These are phyloP conservation scores for Drosophila biarmipes DNA, from an alignment of 1,140 invertebrate species.

Conservation along the genomic window DNA sequence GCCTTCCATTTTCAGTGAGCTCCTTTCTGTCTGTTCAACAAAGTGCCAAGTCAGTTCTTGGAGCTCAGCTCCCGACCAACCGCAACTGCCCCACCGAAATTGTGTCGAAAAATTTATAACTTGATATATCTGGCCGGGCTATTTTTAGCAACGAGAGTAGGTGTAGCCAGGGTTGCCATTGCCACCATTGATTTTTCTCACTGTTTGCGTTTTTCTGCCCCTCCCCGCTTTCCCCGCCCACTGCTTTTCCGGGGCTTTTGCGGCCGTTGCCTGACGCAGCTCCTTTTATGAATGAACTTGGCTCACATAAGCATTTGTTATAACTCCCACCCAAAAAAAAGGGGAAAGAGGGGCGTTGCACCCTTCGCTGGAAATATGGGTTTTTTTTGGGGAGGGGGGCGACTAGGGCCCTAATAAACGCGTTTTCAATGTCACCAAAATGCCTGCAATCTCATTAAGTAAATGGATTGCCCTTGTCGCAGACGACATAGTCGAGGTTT, in stretches of 20 bases:
- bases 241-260: slow-evolving; percentile 27
- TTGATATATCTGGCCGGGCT: slow-evolving; percentile 35
- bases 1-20: slow-evolving; percentile 29
- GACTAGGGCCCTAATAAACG: slow-evolving; percentile 38
- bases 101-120: slow-evolving; percentile 43
- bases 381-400: background rate
- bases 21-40: slow-evolving; percentile 23
- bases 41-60: slow-evolving; percentile 53
- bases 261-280: slow-evolving; percentile 53
- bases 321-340: slow-evolving; percentile 17
- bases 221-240: slow-evolving; percentile 1
- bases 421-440: slow-evolving; percentile 68
- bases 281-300: slow-evolving; percentile 79
- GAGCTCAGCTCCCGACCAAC: slow-evolving; percentile 39
- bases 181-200: slow-evolving; percentile 33
- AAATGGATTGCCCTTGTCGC: slow-evolving; percentile 70
- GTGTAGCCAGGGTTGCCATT: slow-evolving; percentile 20
- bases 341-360: slow-evolving; percentile 44
- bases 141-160: slow-evolving; percentile 33
- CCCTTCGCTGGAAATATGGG: background rate
- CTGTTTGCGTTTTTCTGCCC: slow-evolving; percentile 15
- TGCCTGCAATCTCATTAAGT: slow-evolving; percentile 72
- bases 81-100: slow-evolving; percentile 8
- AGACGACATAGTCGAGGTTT: slow-evolving; percentile 50
- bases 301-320: slow-evolving; percentile 52